Evolutionary conservation across 2,113 vertebrate genomes (phyloP), one percentile per base, ranked within the genome.

Genomic region (Jaculus jaculus): DNA sequence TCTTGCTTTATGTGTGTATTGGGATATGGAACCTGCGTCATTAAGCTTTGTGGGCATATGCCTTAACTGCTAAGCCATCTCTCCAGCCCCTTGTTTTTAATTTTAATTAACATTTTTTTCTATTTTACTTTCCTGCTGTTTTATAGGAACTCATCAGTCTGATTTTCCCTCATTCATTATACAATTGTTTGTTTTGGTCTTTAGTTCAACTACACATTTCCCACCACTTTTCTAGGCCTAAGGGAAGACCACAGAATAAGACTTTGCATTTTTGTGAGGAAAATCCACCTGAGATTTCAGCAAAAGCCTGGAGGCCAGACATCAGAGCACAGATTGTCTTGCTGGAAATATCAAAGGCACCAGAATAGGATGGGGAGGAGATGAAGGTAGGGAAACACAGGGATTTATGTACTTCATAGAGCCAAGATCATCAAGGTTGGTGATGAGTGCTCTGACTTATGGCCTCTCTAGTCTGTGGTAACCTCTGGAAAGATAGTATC

Each of bases 191-290:
- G 66, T 60, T 80, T 34, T 86, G 74, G 74, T 81, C 82, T 81
- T 65, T 74, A 74, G 79, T 68, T 94, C 82, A 86, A 81, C 17
- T 61, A 37, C 21, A 24, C 61, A 51, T 60, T 89, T 68, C 73
- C 66, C 37, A n/a, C 47, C 12, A 89, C 68, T 84, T 89, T 94
- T 84, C 60, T 84, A 51, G 79, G 80, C 68, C 68, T n/a, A 18
- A 84, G 28, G 24, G 58, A 84, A 79, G 58, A 60, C 17, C 68
- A 37, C 47, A 73, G 58, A 60, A 60, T 60, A 17, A 60, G 58
- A n/a, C n/a, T 60, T 60, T 60, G 58, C 58, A 10, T 60, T 60
- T 63, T 86, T 82, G 84, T 63, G 39, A 82, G 63, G 23, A 87
- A 26, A 91, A 58, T 72, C 21, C 74, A 4, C 32, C 61, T 42